Evolutionary conservation across 2,797 vertebrate species (phyloP), one percentile per base, ranked within the genome.

Genomic region (Lycodopsis pacificus): DNA sequence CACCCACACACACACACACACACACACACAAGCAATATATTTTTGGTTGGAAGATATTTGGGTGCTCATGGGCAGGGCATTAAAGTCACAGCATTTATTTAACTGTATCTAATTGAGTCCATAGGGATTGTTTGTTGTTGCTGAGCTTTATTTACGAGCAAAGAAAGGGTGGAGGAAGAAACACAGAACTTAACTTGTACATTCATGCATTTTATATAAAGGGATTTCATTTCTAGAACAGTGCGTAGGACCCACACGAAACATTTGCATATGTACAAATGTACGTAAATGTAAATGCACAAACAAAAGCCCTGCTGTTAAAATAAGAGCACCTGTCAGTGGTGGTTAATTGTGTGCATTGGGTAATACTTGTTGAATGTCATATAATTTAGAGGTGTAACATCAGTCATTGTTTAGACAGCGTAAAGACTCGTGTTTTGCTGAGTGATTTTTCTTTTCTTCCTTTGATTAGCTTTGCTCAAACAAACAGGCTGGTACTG

Each of bases 71-170:
- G 73, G 84, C 71, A 81, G 76, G 74, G 46, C 73, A 85, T 84
- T 89, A 80, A 88, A 89, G 89, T 89, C 81, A 66, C 77, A 85
- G 61, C 61, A 82, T 89, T 90, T 89, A 89, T 92, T 91, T 91
- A 95, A 94, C 93, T 92, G 91, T 85, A 85, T 84, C 91, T 96
- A 95, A 96, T 96, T 95, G 93, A 95, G 91, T 95, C 95, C 93
- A 82, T 86, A 89, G 93, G 93, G 94, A 95, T 84, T 80, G 68
- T 77, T 80, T 83, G 73, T 86, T 88, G 72, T 89, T 87, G 91
- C 76, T 87, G 85, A 90, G 92, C 91, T 89, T 82, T 84, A 72
- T 71, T 0, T 81, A 80, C 81, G 68, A 83, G 68, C 73, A 65
- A 80, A 84, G 68, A 78, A 76, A 65, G 51, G 15, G 65, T 56